Evolutionary conservation across 1,140 invertebrate species (phyloP).

Genomic region (Bombus huntii): DNA sequence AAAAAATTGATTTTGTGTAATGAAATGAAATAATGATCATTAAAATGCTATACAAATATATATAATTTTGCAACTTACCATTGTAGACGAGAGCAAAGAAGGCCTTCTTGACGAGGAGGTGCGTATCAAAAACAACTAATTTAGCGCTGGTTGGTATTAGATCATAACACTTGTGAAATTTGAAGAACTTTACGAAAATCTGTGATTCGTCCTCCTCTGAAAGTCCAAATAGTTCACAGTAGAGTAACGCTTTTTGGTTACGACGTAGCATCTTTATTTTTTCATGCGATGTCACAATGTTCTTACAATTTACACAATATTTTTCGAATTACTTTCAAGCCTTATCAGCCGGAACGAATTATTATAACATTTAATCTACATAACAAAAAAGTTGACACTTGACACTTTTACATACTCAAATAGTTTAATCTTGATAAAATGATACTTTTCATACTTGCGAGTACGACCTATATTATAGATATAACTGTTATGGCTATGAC

Average conservation of each 20-base stretch:
- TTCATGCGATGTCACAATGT: constrained; percentile 42
- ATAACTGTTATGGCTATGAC: no score
- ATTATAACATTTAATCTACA: background rate
- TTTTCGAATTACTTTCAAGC: background rate
- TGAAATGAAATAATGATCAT: background rate
- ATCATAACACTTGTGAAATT: constrained; percentile 99
- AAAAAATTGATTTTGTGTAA: background rate
- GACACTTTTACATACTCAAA: background rate
- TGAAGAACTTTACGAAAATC: constrained; percentile 99
- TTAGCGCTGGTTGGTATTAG: constrained; percentile 99
- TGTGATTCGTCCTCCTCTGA: constrained; percentile 97
- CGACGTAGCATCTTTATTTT: constrained; percentile 71
- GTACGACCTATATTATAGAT: no score
- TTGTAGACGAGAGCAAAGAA: constrained; percentile 99
- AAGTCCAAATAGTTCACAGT: constrained; percentile 84
- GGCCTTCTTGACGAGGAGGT: constrained; percentile 98
- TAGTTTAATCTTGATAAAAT: background rate
- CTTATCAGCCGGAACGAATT: background rate
- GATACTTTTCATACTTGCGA: background rate
- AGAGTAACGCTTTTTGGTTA: constrained; percentile 74
- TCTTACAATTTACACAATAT: constrained; percentile 6
- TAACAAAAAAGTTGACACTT: background rate
- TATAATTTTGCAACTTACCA: constrained; percentile 84
- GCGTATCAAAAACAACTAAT: constrained; percentile 99
- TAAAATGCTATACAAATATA: background rate